phyloP scores from a whole-genome alignment of 2,888 invertebrate species.

The Drosophila fulvimacula region DNA sequence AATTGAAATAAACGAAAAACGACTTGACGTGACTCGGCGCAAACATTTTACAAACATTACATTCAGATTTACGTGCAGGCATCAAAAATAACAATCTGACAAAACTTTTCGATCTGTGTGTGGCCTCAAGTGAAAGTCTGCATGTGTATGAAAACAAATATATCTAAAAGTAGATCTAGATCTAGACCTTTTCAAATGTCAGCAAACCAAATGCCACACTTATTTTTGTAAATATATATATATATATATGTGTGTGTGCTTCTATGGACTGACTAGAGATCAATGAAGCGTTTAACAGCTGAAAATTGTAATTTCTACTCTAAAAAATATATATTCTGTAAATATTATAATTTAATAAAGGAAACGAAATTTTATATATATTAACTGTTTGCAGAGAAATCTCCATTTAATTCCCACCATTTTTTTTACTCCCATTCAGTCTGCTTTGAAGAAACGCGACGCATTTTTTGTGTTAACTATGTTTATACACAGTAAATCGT shows the following conservation, averaged over 20 bases:
- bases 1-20: slow-evolving; percentile 49
- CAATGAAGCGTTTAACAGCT: not conserved
- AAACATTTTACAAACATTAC: slow-evolving; percentile 37
- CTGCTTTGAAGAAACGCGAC: not conserved
- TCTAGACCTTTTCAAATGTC: slow-evolving; percentile 5
- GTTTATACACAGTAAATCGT: no score
- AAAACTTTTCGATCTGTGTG: slow-evolving; percentile 6
- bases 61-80: slow-evolving; percentile 11
- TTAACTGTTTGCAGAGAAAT: not conserved
- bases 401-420: not conserved
- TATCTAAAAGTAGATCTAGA: slow-evolving; percentile 13
- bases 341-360: not conserved
- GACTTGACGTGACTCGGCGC: slow-evolving; percentile 35
- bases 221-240: not conserved
- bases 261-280: not conserved
- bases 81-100: not conserved
- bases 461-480: no score
- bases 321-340: no score
- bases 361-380: not conserved
- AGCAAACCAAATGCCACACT: slow-evolving; percentile 1
- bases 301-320: not conserved
- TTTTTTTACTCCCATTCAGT: not conserved
- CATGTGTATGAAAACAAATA: not conserved
- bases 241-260: not conserved
- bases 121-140: slow-evolving; percentile 14